Base-by-base conservation (phyloP, 2,797 vertebrate genomes). In the Halcyon leucocephala region DNA sequence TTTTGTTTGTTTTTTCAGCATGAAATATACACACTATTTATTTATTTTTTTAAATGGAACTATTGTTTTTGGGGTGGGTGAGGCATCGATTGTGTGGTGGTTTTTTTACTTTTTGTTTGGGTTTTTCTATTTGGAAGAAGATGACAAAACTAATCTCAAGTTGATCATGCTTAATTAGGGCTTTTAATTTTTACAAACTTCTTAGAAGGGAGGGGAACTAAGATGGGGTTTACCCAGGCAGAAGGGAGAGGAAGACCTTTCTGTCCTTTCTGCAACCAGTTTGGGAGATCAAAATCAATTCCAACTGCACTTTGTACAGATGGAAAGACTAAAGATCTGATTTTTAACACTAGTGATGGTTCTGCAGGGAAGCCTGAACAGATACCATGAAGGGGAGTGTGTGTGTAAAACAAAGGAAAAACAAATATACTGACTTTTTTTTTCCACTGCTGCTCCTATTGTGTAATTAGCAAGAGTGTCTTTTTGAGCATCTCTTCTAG, bases 251-350 rank as follows among this genome's bases (percentile, higher is more conserved):
- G 55, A 84, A 61, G 57, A 52, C 44, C 90, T 77, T 90, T 77
- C 65, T 67, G 67, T 64, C 78, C 84, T 85, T 92, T 90, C 69
- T 86, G 85, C 41, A 72, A 2, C 89, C 64, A 42, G 96, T 35
- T 95, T 97, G 97, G 96, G 97, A 89, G 93, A 96, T 98, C 97
- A 97, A 97, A 97, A 97, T 98, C 97, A 91, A 91, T 93, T 96
- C 86, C 97, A 97, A 95, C 98, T 98, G 98, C 98, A 98, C 98
- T 98, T 98, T 97, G 97, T 98, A 97, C 98, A 97, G 96, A 97
- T 90, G 82, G 83, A 90, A 84, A 86, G 92, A 88, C 79, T 95
- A 54, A 94, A 81, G 96, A 89, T 94, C 76, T 88, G 83, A 96
- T 87, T 92, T 97, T 94, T 97, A 98, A 98, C 97, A 96, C 98